A percentile compares a stretch with the other conserved stretches of the same genome.
phyloP scores from a whole-genome alignment of 2,113 vertebrate genomes.

The Eulemur macaco region DNA sequence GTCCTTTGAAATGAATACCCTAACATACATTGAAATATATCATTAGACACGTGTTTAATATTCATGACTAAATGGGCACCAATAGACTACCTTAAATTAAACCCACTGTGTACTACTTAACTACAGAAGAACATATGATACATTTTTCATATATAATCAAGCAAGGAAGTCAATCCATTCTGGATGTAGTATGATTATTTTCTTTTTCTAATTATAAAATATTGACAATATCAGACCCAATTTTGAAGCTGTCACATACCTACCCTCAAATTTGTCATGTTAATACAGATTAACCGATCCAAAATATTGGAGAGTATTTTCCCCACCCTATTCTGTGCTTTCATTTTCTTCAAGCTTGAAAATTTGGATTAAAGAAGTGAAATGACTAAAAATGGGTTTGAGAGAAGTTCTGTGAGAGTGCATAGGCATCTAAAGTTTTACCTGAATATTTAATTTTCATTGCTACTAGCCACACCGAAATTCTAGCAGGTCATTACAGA shows the following conservation, averaged over 20 bases:
- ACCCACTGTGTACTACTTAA: not conserved
- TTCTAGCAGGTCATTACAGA: not conserved
- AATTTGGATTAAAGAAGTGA: not conserved
- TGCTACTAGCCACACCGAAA: not conserved
- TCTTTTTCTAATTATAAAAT: slow-evolving; percentile 12
- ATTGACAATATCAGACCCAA: not conserved
- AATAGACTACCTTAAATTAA: not conserved
- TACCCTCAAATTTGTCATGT: not conserved
- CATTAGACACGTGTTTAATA: not conserved
- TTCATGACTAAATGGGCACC: not conserved
- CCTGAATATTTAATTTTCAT: not conserved
- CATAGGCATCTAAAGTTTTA: not conserved
- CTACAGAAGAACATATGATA: not conserved
- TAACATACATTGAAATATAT: not conserved
- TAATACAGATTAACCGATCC: not conserved
- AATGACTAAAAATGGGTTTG: not conserved
- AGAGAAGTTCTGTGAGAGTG: not conserved
- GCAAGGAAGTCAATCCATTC: not conserved
- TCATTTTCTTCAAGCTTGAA: not conserved
- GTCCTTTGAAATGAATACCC: not conserved
- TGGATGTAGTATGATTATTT: not conserved
- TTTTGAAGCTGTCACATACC: not conserved
- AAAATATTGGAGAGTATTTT: not conserved
- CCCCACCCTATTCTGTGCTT: not conserved
- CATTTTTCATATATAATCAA: not conserved